Conservation (phyloP, 2,888 invertebrate genomes). For the Drosophila histrio region DNA sequence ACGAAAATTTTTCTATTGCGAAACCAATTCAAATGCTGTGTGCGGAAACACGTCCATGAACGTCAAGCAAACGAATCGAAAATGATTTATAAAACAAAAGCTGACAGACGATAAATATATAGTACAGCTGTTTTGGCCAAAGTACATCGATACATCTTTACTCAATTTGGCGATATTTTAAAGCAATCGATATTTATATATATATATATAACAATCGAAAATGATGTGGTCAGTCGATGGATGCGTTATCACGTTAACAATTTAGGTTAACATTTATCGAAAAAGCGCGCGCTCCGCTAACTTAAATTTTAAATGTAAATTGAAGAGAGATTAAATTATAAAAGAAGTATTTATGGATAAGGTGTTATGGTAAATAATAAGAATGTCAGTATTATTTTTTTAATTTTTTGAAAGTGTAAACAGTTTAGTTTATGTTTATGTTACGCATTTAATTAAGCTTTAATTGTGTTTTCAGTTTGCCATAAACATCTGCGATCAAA, state of each 20-base stretch:
- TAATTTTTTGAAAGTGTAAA: too few species aligned
- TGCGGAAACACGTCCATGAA: conserved; percentile 66
- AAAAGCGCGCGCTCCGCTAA: neutral
- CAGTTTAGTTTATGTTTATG: too few species aligned
- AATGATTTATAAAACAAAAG: conserved; percentile 68
- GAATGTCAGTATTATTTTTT: too few species aligned
- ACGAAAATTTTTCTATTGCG: conserved; percentile 72
- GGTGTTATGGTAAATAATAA: too few species aligned
- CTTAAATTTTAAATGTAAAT: too few species aligned
- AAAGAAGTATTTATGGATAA: too few species aligned
- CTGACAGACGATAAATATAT: conserved; percentile 38
- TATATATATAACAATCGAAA: neutral
- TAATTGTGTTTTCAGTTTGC: neutral
- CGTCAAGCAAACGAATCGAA: conserved; percentile 73
- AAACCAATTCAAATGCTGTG: conserved; percentile 68
- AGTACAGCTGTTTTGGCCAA: conserved; percentile 45
- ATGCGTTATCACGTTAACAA: neutral
- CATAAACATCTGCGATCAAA: neutral
- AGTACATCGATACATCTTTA: conserved; percentile 9
- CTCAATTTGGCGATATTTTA: neutral
- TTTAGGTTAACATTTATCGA: neutral
- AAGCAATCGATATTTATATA: conserved; percentile 4
- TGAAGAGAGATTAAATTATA: too few species aligned
- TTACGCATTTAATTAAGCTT: too few species aligned
- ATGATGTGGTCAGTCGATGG: neutral